Evolutionary conservation across 2,113 vertebrate species (phyloP).

Genomic region (Canis aureus): DNA sequence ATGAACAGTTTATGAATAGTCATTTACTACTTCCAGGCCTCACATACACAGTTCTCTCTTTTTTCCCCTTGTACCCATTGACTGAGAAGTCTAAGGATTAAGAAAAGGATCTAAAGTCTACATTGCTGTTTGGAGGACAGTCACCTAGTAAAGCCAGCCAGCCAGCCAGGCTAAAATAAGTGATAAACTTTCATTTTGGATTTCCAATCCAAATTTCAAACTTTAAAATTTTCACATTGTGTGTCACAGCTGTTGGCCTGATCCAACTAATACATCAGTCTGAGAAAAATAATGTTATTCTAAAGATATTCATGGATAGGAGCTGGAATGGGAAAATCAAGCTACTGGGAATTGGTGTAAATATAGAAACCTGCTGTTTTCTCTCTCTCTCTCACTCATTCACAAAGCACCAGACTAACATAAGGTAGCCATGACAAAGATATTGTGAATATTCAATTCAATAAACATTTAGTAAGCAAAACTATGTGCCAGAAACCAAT

Average conservation of each 20-base stretch:
- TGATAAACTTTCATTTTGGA: neutral
- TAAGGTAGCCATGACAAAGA: neutral
- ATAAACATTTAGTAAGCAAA: neutral
- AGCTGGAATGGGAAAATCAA: constrained; percentile 2
- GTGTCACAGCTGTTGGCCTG: neutral
- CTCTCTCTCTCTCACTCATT: neutral
- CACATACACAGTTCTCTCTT: neutral
- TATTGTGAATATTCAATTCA: neutral
- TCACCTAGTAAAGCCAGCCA: neutral
- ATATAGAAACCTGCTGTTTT: neutral
- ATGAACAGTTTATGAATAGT: neutral
- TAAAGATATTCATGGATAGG: neutral
- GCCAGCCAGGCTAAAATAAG: neutral
- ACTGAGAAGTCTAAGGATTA: neutral
- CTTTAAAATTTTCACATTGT: neutral
- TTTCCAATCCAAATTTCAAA: constrained; percentile 37
- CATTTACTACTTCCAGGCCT: no score
- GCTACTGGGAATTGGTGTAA: neutral
- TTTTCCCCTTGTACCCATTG: neutral
- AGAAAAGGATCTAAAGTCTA: neutral
- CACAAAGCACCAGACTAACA: neutral
- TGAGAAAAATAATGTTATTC: neutral
- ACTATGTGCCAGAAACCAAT: neutral
- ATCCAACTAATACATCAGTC: neutral
- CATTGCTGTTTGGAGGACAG: neutral